phyloP scores from a whole-genome alignment of 2,888 invertebrate species.

The Heterodera filipjevi region DNA sequence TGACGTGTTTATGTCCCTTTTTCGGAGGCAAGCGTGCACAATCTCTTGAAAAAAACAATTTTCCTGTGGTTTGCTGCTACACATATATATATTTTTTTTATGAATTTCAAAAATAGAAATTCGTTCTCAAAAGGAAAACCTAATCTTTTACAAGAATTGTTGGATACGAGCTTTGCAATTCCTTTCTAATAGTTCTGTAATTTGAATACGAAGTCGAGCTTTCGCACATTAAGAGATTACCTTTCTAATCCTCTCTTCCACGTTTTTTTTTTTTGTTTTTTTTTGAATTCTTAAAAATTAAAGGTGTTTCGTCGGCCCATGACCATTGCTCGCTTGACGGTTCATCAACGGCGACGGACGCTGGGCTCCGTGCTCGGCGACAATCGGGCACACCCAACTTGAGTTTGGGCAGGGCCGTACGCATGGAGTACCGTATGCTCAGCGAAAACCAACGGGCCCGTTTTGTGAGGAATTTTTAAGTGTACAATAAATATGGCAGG shows the following conservation, averaged over 20 bases:
- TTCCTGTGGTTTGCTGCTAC: no score
- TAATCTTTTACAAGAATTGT: no score
- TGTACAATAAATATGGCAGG: background rate
- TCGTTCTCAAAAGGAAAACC: no score
- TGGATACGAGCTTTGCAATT: no score
- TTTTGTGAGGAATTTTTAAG: constrained; percentile 7
- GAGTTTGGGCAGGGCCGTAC: constrained; percentile 43
- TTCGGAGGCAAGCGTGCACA: background rate
- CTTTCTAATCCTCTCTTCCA: no score
- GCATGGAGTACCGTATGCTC: constrained; percentile 48
- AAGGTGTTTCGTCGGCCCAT: background rate
- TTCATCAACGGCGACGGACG: background rate
- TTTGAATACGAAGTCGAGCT: no score
- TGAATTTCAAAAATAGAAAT: no score
- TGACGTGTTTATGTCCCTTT: background rate
- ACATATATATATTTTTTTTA: no score
- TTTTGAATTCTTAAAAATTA: no score
- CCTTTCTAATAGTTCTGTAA: no score
- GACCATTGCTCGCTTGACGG: background rate
- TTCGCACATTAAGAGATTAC: no score
- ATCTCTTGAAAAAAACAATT: background rate
- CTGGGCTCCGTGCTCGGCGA: background rate
- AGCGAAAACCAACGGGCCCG: constrained; percentile 45
- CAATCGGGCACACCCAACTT: background rate
- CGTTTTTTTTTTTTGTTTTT: no score